Base-by-base conservation (phyloP, 2,888 invertebrate species). In the Pollenia labialis region DNA sequence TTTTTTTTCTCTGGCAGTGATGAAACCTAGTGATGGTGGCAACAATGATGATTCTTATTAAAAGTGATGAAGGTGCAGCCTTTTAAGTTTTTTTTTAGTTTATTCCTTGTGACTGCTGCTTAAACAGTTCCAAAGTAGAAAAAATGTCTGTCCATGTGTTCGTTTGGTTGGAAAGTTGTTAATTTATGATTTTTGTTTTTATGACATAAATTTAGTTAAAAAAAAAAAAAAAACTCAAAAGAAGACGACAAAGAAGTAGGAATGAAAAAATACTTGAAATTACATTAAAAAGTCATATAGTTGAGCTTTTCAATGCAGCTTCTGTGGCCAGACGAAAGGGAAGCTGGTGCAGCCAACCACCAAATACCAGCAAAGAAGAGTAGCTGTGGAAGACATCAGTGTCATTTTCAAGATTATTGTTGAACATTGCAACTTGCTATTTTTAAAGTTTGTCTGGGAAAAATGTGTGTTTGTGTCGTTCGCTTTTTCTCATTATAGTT, bases 161-260 rank as follows among this genome's bases (percentile, higher is more conserved):
- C 42, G 69, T 60, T 81, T 40, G 72, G 23, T 72, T 84, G 87
- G 81, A 87, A 87, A 87, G 87, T 87, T 87, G 87, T 84, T 87
- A 87, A 87, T 87, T 84, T 87, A 87, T 87, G 84, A 87, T 84
- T 87, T 87, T 87, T 87, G 81, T 84, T 80, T 87, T 81, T 87
- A 77, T 87, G 87, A 81, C 81, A 87, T 74, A 68, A 84, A 84
- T 80, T 83, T 69, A 54, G 7, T 2, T 10, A n/a, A 64, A 42
- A 11, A 68, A 58, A 48, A 6, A 16, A 44, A 60, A 60, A 69
- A 23, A 54, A 12, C 16, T 42, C 1, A 18, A 48, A 80, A n/a
- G 44, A 80, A 44, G 12, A 71, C 50, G 71, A 54, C 50, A 71
- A 54, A 60, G 60, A 62, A 62, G 69, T 46, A 18, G 58, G 23